Evolutionary conservation across 1,140 invertebrate species (phyloP).

Genomic region (Spodoptera litura): DNA sequence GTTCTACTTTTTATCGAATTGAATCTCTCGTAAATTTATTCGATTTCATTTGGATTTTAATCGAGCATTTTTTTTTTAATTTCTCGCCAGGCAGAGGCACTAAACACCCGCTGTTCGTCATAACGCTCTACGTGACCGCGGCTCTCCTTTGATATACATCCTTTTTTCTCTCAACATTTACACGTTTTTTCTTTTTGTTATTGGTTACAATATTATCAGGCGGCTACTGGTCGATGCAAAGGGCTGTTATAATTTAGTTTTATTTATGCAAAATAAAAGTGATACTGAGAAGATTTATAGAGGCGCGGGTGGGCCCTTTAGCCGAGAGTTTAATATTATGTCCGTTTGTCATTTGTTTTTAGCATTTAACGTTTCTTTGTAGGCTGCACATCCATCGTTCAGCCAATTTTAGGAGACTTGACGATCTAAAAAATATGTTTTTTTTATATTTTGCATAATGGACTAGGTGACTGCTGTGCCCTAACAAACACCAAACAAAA

Average conservation of each 20-base stretch:
- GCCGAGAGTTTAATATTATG: constrained; percentile 41
- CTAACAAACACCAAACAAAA: no score
- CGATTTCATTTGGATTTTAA: constrained; percentile 65
- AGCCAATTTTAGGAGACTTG: not conserved
- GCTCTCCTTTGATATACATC: constrained; percentile 74
- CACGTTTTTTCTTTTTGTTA: constrained; percentile 77
- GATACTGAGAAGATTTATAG: constrained; percentile 75
- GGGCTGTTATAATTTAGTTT: constrained; percentile 81
- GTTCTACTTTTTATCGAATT: constrained; percentile 56
- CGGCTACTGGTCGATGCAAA: constrained; percentile 80
- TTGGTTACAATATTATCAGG: constrained; percentile 80
- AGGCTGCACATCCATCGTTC: not conserved
- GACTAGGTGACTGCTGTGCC: no score
- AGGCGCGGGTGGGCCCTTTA: constrained; percentile 61
- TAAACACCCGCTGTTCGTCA: constrained; percentile 77
- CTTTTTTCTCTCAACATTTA: constrained; percentile 78
- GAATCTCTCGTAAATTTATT: constrained; percentile 56
- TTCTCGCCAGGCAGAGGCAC: constrained; percentile 62
- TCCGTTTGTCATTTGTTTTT: constrained; percentile 41
- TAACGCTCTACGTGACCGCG: constrained; percentile 80
- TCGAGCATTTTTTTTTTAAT: constrained; percentile 71
- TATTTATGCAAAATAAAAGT: constrained; percentile 84
- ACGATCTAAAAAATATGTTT: no score
- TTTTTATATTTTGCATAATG: no score
- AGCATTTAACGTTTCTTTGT: constrained; percentile 8